A percentile compares a stretch with the other conserved stretches of the same genome.
Conservation (phyloP, 2,888 invertebrate species). For the Atethmia centrago region DNA sequence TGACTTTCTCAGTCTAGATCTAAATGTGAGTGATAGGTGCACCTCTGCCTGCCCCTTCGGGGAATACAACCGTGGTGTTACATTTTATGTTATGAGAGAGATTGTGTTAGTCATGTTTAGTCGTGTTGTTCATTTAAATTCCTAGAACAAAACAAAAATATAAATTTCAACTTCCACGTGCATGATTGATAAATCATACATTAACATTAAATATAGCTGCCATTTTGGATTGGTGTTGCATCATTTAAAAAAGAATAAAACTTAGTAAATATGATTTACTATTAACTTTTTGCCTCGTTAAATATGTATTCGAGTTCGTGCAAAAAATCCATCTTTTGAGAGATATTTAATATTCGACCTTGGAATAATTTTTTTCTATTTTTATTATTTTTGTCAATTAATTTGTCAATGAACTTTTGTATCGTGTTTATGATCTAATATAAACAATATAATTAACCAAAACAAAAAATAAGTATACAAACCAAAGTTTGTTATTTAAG, state of each 20-base stretch:
- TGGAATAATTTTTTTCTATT: not conserved
- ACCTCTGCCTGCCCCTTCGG: not conserved
- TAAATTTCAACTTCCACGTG: not conserved
- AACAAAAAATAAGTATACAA: not conserved
- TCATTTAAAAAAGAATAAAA: not conserved
- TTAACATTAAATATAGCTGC: not conserved
- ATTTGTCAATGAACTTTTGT: not conserved
- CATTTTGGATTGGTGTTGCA: not conserved
- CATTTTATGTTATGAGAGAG: not conserved
- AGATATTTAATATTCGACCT: conserved; percentile 3
- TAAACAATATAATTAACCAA: not conserved
- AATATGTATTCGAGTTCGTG: not conserved
- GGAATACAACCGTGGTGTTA: not conserved
- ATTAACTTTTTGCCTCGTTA: not conserved
- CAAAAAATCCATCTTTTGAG: not conserved
- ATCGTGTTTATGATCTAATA: not conserved
- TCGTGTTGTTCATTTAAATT: not conserved
- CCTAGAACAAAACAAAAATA: not conserved
- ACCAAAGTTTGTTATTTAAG: not conserved
- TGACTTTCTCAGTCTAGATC: too few relatives aligned
- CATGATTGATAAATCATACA: not conserved
- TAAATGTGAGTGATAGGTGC: not conserved
- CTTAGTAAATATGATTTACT: not conserved
- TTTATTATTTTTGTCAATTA: not conserved
- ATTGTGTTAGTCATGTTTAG: not conserved